Base-by-base conservation (phyloP, 2,888 invertebrate genomes). In the Drosophila koepferae region DNA sequence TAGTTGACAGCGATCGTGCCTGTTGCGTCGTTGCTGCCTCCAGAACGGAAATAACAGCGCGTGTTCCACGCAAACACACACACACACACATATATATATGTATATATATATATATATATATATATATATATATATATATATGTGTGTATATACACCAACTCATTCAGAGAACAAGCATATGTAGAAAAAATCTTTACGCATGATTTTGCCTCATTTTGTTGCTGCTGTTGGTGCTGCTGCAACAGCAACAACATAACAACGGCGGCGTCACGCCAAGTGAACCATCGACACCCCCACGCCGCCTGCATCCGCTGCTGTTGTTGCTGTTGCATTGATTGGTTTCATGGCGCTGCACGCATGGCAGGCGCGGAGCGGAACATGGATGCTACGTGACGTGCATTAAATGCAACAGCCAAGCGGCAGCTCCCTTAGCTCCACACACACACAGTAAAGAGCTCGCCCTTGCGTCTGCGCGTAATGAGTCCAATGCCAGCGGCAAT, bases 41-140 rank as follows among this genome's bases (percentile, higher is more conserved):
- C 67, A 73, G 55, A 80, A 79, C 89, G 89, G 83, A 88, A 88
- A 80, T 86, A 88, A 86, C 80, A 69, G 67, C 75, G 82, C 74
- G 82, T 80, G 80, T 67, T 80, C 63, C 67, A 67, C 60, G 59
- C 63, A 67, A 43, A 64, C 48, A 62, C 55, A 56, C 18, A 69
- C 40, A 48, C 43, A 55, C n/a, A 53, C 44, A 55, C 36, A 36
- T 31, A 63, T 41, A 49, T 41, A 70, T 41, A 54, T n/a, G n/a
- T n/a, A n/a, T n/a, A n/a, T n/a, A n/a, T n/a, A n/a, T n/a, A n/a
- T n/a, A n/a, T n/a, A n/a, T n/a, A n/a, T 40, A 51, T 31, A 36
- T 41, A 60, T 28, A 28, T 18, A 34, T 9, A 31, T 12, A 54
- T 18, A 40, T 20, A 63, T 18, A 58, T 43, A 31, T 12, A 36